Conservation (phyloP, 1,140 invertebrate species). For the Aporrectodea caliginosa region DNA sequence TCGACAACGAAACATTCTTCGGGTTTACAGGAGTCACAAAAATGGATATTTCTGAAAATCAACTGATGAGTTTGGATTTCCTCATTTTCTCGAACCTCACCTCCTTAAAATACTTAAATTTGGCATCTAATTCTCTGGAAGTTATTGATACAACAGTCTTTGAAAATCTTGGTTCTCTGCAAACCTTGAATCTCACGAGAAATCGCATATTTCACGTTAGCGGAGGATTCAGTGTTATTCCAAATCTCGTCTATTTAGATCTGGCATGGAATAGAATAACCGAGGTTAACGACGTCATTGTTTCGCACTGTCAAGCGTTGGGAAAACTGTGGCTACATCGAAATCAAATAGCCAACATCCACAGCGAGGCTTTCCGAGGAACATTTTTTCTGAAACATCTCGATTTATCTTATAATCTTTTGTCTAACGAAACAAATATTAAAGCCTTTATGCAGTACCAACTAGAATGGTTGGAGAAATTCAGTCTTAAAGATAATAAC, state of each 20-base stretch:
- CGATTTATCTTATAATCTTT: neutral
- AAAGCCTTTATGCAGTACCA: neutral
- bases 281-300: neutral
- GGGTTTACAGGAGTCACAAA: neutral
- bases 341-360: neutral
- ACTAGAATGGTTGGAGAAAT: neutral
- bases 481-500: neutral
- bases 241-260: neutral
- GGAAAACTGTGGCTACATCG: neutral
- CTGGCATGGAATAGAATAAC: neutral
- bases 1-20: neutral
- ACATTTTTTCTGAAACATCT: neutral
- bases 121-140: neutral
- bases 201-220: neutral
- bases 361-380: neutral
- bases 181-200: neutral
- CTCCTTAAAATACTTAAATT: neutral
- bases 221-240: neutral
- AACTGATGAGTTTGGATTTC: neutral
- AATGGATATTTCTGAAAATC: neutral
- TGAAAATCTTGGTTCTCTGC: neutral
- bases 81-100: neutral
- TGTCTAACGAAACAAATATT: neutral
- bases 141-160: neutral
- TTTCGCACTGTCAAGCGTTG: neutral